Evolutionary conservation across 2,888 invertebrate genomes (phyloP).

Genomic region (Aromia moschata): DNA sequence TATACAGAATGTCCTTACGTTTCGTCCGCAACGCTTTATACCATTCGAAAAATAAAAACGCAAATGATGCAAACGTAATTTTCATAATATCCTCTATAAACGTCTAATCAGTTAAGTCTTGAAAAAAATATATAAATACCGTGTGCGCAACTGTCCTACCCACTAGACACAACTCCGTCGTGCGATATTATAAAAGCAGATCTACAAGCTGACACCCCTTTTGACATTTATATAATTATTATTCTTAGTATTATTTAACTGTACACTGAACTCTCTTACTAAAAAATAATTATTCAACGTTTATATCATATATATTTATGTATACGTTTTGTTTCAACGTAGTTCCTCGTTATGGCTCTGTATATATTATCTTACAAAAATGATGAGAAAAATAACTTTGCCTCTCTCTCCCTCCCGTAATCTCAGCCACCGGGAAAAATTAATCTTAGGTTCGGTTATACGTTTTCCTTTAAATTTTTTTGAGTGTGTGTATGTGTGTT

Average conservation of each 20-base stretch:
- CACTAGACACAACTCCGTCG: neutral
- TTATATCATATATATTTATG: slow-evolving; percentile 40
- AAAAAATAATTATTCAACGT: slow-evolving; percentile 42
- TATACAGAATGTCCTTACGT: no score
- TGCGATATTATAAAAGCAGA: slow-evolving; percentile 24
- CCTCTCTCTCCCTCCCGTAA: slow-evolving; percentile 32
- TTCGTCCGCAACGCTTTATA: no score
- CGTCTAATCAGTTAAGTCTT: no score
- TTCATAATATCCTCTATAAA: no score
- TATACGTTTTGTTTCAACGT: slow-evolving; percentile 28
- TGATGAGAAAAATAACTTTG: slow-evolving; percentile 29
- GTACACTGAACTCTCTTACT: slow-evolving; percentile 47
- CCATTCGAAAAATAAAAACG: no score
- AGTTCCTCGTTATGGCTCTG: slow-evolving; percentile 28
- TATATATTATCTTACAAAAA: slow-evolving; percentile 33
- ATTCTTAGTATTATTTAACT: slow-evolving; percentile 32
- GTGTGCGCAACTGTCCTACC: neutral
- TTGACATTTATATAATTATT: slow-evolving; percentile 37
- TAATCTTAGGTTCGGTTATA: slow-evolving; percentile 19
- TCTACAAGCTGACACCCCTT: slow-evolving; percentile 40
- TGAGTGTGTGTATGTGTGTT: no score
- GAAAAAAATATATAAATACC: no score
- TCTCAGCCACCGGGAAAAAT: slow-evolving; percentile 25
- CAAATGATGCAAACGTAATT: no score
- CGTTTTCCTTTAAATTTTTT: slow-evolving; percentile 1